phyloP scores from a whole-genome alignment of 2,888 invertebrate species.

The Fragum whitleyi region DNA sequence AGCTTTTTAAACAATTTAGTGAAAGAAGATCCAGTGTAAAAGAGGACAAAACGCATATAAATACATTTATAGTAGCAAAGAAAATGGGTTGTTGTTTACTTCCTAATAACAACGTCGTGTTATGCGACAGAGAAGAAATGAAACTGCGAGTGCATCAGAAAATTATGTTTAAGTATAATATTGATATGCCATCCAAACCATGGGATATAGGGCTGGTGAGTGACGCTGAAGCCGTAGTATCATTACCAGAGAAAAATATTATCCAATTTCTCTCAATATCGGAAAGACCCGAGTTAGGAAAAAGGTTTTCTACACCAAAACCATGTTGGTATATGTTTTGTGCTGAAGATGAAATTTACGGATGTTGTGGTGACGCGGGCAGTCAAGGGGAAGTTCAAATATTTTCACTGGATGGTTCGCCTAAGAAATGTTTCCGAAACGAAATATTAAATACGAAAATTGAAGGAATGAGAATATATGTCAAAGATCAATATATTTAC shows the following conservation, averaged over 20 bases:
- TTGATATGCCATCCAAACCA: not conserved
- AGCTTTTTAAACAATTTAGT: no score
- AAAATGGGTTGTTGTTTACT: not conserved
- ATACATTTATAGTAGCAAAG: not conserved
- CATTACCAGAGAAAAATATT: not conserved
- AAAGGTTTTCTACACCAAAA: not conserved
- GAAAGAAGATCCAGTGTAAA: no score
- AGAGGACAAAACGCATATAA: no score
- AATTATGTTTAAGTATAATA: not conserved
- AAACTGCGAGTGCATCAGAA: not conserved
- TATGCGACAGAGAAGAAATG: not conserved
- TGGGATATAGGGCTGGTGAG: not conserved
- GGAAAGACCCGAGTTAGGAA: not conserved
- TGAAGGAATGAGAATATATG: not conserved
- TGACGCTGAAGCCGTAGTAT: not conserved
- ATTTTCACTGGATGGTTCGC: not conserved
- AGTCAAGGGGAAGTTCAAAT: not conserved
- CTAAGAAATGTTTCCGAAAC: not conserved
- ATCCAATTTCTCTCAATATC: not conserved
- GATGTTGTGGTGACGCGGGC: not conserved
- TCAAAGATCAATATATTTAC: not conserved
- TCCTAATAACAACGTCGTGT: not conserved
- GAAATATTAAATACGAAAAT: not conserved
- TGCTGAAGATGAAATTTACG: not conserved
- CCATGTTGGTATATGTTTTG: not conserved